These are phyloP conservation scores for Melanotaenia boesemani DNA, from an alignment of 2,797 vertebrate species.

Conservation along the genomic window DNA sequence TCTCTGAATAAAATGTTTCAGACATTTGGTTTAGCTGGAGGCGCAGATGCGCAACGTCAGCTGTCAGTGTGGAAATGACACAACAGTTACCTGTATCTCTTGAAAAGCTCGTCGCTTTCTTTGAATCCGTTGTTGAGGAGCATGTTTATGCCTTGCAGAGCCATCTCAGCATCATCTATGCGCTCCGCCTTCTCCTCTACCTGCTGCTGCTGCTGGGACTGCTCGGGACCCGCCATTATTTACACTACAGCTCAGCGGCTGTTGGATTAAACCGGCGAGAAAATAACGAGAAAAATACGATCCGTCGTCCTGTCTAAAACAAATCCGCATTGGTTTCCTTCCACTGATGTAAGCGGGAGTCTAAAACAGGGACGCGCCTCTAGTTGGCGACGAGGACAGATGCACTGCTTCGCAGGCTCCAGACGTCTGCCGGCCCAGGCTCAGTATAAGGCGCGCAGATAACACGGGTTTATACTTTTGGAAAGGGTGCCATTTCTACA, in stretches of 20 bases:
- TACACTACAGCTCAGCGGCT: slow-evolving; percentile 34
- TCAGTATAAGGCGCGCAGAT: too few relatives aligned
- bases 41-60: neutral
- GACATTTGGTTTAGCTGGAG: too few relatives aligned
- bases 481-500: too few relatives aligned
- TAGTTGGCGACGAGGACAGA: neutral
- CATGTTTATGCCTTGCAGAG: slow-evolving; percentile 97
- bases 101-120: slow-evolving; percentile 97
- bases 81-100: slow-evolving; percentile 90
- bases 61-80: neutral
- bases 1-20: neutral
- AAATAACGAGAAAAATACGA: slow-evolving; percentile 27
- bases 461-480: too few relatives aligned
- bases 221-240: slow-evolving; percentile 83
- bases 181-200: slow-evolving; percentile 82
- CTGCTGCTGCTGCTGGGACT: slow-evolving; percentile 74
- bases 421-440: slow-evolving; percentile 31
- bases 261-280: slow-evolving; percentile 20
- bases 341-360: slow-evolving; percentile 8
- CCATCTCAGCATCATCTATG: slow-evolving; percentile 94
- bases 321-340: slow-evolving; percentile 68
- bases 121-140: slow-evolving; percentile 98
- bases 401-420: slow-evolving; percentile 47
- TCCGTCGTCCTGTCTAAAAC: slow-evolving; percentile 33
- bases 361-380: slow-evolving; percentile 40